Evolutionary conservation across 2,888 invertebrate species (phyloP), one percentile per base, ranked within the genome.

Genomic region (Oasisia sp.): DNA sequence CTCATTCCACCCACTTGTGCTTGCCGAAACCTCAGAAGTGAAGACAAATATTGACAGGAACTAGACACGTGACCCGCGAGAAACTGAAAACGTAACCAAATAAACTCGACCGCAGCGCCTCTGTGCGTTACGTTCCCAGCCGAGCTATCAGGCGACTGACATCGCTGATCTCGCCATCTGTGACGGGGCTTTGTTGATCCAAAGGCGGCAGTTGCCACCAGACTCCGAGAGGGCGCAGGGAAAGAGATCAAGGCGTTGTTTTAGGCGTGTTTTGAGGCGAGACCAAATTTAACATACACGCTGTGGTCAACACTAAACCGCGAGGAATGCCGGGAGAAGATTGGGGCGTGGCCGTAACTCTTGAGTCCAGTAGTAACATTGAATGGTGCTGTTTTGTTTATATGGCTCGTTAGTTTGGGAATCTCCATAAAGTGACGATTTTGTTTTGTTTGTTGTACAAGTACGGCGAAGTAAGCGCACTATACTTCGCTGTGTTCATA

Each of bases 1-100:
- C 74, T 27, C 74, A n/a, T 74, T 74, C 74, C 27, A 5, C 14
- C 7, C 27, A 27, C 74, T 19, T 74, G 74, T 74, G 27, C 27
- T 74, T 27, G 27, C 74, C 14, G 74, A 74, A 74, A 74, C 74
- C 7, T 74, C 74, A 74, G 74, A 74, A 74, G 27, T 19, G 74
- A 74, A 74, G 1, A 74, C 74, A 74, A 74, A 74, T 74, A 74
- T 74, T 74, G 27, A 74, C 74, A 74, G n/a, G n/a, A 74, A 74
- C 27, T 74, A 27, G 74, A 74, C 74, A 27, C 74, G n/a, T 74
- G 74, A 74, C 74, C n/a, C 74, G 27, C 74, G 0, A 74, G 74
- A n/a, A 74, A 74, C 74, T 74, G 74, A 74, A 74, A 74, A 74
- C 74, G 74, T 74, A 74, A 74, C 74, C 14, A 74, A 74, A 74